Percentiles rank a stretch among this genome's conserved stretches.
These are phyloP conservation scores for Actenoides lindsayi DNA, from an alignment of 2,113 vertebrate species.

Conservation along the genomic window DNA sequence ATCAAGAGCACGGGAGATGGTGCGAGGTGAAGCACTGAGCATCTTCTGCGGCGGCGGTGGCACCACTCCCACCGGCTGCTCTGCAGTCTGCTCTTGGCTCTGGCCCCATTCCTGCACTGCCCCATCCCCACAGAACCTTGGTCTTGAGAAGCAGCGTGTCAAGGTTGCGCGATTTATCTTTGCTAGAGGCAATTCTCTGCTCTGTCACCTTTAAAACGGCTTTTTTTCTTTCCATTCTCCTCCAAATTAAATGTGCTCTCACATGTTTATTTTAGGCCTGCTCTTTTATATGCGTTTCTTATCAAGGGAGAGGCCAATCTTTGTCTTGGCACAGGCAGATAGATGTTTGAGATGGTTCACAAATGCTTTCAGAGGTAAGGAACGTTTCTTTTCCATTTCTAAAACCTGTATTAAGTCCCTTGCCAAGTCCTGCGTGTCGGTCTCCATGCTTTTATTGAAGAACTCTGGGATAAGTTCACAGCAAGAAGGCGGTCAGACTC, in stretches of 20 bases:
- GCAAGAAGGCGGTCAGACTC: neutral
- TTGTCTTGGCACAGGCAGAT: neutral
- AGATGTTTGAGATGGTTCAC: neutral
- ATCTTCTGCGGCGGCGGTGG: neutral
- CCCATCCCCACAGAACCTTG: neutral
- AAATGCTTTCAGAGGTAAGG: neutral
- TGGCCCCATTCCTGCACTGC: neutral
- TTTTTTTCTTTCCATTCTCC: neutral
- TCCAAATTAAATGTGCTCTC: neutral
- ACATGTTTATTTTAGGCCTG: neutral
- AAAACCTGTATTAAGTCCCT: neutral
- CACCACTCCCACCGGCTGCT: neutral
- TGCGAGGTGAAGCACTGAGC: fast-evolving
- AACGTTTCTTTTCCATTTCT: neutral
- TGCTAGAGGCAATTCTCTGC: neutral
- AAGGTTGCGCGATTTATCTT: neutral
- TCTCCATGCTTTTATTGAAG: neutral
- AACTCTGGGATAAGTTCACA: neutral
- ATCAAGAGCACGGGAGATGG: neutral
- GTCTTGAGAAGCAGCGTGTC: neutral
- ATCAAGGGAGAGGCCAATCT: neutral
- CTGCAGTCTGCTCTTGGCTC: neutral
- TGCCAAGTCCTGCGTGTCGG: neutral
- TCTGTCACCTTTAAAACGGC: neutral
- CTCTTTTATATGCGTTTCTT: neutral